A percentile compares a stretch with the other conserved stretches of the same genome.
Conservation (phyloP, 2,797 vertebrate genomes). For the Poliocrania exsul region DNA sequence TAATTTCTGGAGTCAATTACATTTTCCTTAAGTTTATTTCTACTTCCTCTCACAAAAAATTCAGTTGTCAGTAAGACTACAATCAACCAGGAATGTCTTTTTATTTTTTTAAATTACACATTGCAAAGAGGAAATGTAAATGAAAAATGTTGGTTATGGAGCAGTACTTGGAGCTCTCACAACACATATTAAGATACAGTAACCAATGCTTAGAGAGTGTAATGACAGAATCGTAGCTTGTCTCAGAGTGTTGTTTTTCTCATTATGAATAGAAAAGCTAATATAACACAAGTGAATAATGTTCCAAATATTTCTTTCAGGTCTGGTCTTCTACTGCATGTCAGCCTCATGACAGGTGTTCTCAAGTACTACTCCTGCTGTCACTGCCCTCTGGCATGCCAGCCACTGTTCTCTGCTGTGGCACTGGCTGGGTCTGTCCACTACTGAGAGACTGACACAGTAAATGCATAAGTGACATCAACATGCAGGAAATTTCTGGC, state of each 20-base stretch:
- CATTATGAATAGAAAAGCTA: background rate
- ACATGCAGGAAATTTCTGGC: background rate
- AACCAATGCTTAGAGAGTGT: background rate
- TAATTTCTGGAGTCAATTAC: background rate
- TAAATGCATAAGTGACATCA: background rate
- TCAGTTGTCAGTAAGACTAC: background rate
- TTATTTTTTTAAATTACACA: background rate
- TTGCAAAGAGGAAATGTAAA: background rate
- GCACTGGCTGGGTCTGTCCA: background rate
- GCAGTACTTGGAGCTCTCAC: background rate
- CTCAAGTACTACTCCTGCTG: accelerated
- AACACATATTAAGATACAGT: background rate
- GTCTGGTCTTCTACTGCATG: background rate
- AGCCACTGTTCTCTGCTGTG: background rate
- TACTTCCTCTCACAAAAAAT: background rate
- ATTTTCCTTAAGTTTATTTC: background rate
- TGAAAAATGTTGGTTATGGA: background rate
- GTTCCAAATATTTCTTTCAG: background rate
- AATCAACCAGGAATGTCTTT: background rate
- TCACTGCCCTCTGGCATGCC: background rate
- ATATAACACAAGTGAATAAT: background rate
- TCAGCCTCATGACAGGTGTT: background rate
- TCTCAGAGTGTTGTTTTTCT: background rate
- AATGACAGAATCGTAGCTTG: background rate
- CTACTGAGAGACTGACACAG: background rate